Evolutionary conservation across 2,888 invertebrate genomes (phyloP).

Genomic region (Dasysyrphus tricinctus): DNA sequence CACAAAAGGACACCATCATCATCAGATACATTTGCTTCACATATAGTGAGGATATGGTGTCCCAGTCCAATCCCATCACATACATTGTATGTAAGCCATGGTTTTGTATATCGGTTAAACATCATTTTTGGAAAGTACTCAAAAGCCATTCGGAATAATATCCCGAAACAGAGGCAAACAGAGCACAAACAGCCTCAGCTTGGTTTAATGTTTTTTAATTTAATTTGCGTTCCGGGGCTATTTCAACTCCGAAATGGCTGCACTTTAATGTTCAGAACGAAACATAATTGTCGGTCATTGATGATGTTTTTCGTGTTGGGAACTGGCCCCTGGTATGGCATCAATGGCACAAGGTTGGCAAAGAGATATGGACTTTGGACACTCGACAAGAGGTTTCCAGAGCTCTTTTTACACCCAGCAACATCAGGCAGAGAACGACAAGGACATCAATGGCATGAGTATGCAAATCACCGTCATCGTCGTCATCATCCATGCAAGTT

Average conservation of each 20-base stretch:
- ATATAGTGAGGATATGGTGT: neutral
- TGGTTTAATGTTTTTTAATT: conserved; percentile 77
- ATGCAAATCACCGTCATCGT: conserved; percentile 69
- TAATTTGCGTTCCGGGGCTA: conserved; percentile 77
- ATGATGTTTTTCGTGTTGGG: conserved; percentile 51
- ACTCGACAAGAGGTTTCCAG: conserved; percentile 14
- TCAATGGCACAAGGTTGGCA: too few relatives aligned
- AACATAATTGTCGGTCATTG: conserved; percentile 74
- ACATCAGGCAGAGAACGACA: conserved; percentile 29
- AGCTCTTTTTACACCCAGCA: neutral
- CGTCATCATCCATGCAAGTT: conserved; percentile 12
- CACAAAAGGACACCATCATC: conserved; percentile 45
- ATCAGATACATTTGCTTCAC: neutral
- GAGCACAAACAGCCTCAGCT: conserved; percentile 59
- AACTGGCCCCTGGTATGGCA: neutral
- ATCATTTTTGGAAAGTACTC: conserved; percentile 75
- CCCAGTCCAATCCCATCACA: conserved; percentile 53
- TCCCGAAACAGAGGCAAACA: conserved; percentile 53
- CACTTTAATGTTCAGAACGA: conserved; percentile 73
- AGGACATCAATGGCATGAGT: conserved; percentile 45
- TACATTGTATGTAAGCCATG: conserved; percentile 45
- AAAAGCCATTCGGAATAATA: conserved; percentile 76
- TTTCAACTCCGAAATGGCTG: conserved; percentile 68
- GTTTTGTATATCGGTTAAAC: conserved; percentile 66
- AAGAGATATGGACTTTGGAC: conserved; percentile 37